phyloP scores from a whole-genome alignment of 2,888 invertebrate species.

The Limnephilus auricula region DNA sequence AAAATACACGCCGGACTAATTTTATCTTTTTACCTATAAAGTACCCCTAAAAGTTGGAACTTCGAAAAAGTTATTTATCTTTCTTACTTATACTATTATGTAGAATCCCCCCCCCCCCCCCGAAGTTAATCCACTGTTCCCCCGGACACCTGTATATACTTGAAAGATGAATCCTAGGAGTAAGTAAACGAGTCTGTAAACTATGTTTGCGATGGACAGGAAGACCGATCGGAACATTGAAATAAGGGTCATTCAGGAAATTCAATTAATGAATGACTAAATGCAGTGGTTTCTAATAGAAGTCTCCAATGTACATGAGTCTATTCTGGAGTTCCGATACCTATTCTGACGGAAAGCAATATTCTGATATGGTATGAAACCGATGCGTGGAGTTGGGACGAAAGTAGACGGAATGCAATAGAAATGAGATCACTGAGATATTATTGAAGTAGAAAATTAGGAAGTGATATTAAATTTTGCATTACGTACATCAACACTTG shows the following conservation, averaged over 20 bases:
- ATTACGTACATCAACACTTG: background rate
- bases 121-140: no score
- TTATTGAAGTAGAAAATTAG: background rate
- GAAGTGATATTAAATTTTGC: background rate
- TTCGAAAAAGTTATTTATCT: no score
- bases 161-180: background rate
- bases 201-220: background rate
- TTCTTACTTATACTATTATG: no score
- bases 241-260: background rate
- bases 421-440: background rate
- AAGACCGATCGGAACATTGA: background rate
- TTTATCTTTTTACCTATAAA: no score
- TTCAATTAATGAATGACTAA: background rate
- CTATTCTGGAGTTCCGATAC: background rate
- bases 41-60: no score
- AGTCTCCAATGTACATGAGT: background rate
- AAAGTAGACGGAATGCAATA: background rate
- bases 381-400: background rate
- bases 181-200: background rate
- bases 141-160: no score
- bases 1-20: no score
- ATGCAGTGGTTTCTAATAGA: background rate
- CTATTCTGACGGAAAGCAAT: background rate
- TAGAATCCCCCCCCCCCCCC: no score
- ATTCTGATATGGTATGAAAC: background rate